Base-by-base conservation (phyloP, 2,888 invertebrate species). In the Hanleya hanleyi region DNA sequence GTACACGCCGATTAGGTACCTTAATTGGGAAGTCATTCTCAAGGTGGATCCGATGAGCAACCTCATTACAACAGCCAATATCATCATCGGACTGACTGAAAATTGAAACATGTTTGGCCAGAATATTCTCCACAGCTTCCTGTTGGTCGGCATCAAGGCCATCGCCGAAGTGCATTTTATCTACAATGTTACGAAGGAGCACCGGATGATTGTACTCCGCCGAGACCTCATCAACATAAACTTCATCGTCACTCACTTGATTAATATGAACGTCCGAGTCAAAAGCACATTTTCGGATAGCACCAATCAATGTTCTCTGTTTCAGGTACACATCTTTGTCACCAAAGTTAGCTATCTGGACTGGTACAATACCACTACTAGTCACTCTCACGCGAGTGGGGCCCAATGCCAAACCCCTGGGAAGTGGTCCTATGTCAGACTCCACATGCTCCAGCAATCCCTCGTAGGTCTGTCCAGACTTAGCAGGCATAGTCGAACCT, bases 1-100 rank as follows among this genome's bases (percentile, higher is more conserved):
- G 70, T 38, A 78, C 75, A 15, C 74, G 50, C 29, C 74, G 36
- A 65, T 75, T 68, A n/a, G 62, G 71, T 4, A 71, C 61, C 33
- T 37, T 67, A 22, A 74, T 64, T 12, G 73, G 70, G 26, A 36
- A 15, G 36, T 71, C 49, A 38, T 73, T 70, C 4, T 12, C 35
- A 22, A 38, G 1, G 3, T 18, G 15, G 41, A 71, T 74, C 0
- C 33, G 36, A 51, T 67, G 67, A 9, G 29, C n/a, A 12, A 74
- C 41, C 29, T 35, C 18, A 37, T 74, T 71, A 67, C 47, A 61
- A 35, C 35, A 61, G 4, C 74, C 74, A 70, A 62, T 18, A 22
- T 73, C 73, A 57, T 41, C 18, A 12, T 69, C 73, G 26, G 32
- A 37, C 18, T 33, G 26, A 33, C 66, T 66, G 22, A 71, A 71